These are phyloP conservation scores for Oceanodroma tethys DNA, from an alignment of 2,113 vertebrate genomes.

Conservation along the genomic window DNA sequence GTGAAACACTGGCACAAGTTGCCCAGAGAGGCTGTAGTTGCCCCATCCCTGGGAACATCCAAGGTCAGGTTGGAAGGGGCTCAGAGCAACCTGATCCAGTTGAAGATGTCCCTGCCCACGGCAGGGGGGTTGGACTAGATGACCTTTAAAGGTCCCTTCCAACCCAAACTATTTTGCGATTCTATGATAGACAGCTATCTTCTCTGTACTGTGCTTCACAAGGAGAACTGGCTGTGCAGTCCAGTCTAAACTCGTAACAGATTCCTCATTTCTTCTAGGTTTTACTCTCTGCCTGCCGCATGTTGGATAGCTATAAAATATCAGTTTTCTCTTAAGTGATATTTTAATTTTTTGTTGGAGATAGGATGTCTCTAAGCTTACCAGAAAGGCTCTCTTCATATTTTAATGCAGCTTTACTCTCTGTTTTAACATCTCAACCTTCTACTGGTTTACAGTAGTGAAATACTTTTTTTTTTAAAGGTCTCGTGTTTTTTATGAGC, in stretches of 20 bases:
- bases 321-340: not conserved
- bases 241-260: not conserved
- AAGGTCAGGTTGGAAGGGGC: too few relatives aligned
- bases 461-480: not conserved
- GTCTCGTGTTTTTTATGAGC: not conserved
- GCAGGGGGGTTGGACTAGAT: too few relatives aligned
- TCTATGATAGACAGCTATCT: not conserved
- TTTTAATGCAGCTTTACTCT: not conserved
- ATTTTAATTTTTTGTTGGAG: not conserved
- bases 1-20: too few relatives aligned
- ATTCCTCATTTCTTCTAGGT: not conserved
- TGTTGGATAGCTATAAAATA: not conserved
- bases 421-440: not conserved
- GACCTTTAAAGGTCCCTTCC: too few relatives aligned
- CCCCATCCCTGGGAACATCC: too few relatives aligned
- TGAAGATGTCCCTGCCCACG: too few relatives aligned
- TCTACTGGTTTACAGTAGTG: constrained; percentile 17
- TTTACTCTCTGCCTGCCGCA: rapidly evolving
- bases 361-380: not conserved
- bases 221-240: not conserved
- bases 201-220: not conserved
- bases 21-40: too few relatives aligned
- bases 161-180: too few relatives aligned
- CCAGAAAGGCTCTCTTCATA: not conserved
- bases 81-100: too few relatives aligned